These are phyloP conservation scores for Machaerirhynchus nigripectus DNA, from an alignment of 2,113 vertebrate genomes.

Conservation along the genomic window DNA sequence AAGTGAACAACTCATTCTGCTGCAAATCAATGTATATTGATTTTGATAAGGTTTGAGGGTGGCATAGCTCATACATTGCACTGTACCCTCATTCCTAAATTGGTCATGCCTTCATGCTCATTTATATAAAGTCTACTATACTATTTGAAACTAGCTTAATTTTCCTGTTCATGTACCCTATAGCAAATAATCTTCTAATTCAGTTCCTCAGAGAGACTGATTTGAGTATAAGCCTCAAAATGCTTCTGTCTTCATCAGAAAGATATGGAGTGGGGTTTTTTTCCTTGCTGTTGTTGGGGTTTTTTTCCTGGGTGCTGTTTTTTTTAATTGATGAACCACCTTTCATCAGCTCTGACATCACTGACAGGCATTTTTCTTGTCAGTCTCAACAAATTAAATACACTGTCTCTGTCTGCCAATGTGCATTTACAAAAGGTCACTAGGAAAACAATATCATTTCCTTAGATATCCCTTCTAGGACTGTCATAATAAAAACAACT, in stretches of 20 bases:
- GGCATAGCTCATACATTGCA: neutral
- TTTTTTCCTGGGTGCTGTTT: neutral
- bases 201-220: neutral
- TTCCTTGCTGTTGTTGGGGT: neutral
- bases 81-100: neutral
- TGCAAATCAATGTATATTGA: neutral
- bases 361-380: neutral
- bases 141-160: neutral
- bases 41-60: neutral
- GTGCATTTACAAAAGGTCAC: neutral
- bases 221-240: neutral
- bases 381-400: neutral
- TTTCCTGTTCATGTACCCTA: neutral
- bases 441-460: neutral
- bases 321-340: neutral
- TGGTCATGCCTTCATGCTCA: neutral
- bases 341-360: neutral
- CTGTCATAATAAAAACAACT: constrained; percentile 21
- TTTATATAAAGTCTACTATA: neutral
- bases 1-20: neutral
- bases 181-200: neutral
- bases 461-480: neutral
- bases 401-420: neutral
- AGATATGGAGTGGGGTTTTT: fast-evolving
- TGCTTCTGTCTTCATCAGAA: neutral